These are phyloP conservation scores for Eupithecia subumbrata DNA, from an alignment of 2,888 invertebrate genomes.

Conservation along the genomic window DNA sequence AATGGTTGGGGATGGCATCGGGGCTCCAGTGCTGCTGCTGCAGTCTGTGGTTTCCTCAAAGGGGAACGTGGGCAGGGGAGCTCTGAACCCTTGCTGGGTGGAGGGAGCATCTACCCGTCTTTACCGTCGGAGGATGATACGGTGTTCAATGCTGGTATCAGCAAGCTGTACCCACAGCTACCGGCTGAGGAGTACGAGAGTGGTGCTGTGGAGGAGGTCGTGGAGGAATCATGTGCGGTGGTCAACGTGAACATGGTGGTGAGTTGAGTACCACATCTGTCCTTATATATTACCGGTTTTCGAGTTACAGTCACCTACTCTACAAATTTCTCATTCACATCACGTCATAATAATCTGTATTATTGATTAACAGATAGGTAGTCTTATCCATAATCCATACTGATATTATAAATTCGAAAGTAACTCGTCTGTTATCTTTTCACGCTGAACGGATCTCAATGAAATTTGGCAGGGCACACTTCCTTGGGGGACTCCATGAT, in stretches of 20 bases:
- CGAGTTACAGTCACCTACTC: not conserved
- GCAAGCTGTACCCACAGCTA: slow-evolving; percentile 71
- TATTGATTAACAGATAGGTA: not conserved
- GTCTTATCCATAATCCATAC: not conserved
- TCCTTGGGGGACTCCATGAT: too few relatives aligned
- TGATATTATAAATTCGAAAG: too few relatives aligned
- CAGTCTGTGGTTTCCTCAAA: slow-evolving; percentile 70
- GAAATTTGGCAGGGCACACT: too few relatives aligned
- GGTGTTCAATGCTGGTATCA: slow-evolving; percentile 59
- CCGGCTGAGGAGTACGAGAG: slow-evolving; percentile 77
- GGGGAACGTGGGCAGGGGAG: slow-evolving; percentile 66
- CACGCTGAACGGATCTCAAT: too few relatives aligned
- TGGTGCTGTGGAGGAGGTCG: slow-evolving; percentile 74
- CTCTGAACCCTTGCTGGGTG: slow-evolving; percentile 62
- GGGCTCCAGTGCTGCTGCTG: slow-evolving; percentile 60
- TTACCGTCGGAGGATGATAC: slow-evolving; percentile 73
- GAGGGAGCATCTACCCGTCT: slow-evolving; percentile 69
- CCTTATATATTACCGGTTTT: not conserved
- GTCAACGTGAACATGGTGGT: slow-evolving; percentile 76
- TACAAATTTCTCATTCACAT: not conserved
- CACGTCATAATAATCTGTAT: not conserved
- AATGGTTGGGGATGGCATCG: slow-evolving; percentile 81
- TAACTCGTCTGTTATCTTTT: too few relatives aligned
- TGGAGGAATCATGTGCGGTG: slow-evolving; percentile 74
- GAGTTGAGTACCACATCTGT: slow-evolving; percentile 51